Evolutionary conservation across 1,140 invertebrate genomes (phyloP), one percentile per base, ranked within the genome.

Genomic region (Lasioglossum albipes): DNA sequence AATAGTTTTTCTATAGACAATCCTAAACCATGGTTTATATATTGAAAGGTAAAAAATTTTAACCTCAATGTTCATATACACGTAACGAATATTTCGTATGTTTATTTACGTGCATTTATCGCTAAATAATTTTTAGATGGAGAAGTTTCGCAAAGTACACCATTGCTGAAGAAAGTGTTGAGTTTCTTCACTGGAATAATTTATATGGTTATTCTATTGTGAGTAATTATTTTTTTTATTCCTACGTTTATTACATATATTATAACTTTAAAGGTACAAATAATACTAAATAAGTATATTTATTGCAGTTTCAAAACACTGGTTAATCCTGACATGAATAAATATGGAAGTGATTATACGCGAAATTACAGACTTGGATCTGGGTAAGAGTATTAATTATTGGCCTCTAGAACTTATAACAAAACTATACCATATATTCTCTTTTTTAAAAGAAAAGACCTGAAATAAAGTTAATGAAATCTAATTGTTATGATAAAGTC

Each of bases 161-260:
- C 89, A 7, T 86, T 84, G 79, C 62, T 89, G 10, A 85, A 74
- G 16, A 80, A 73, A 70, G 13, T 90, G n/a, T 79, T 83, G 5
- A 70, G 82, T 36, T 69, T 90, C 16, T 86, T 90, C 18, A 61
- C 69, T 18, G 79, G 80, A 42, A 72, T 89, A 61, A 79, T 90
- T 57, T 82, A 81, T 54, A 86, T 85, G 78, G n/a, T 89, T 12
- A 66, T 84, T 18, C 86, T 90, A 85, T 90, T 90, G 89, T 90
- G 79, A 90, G 89, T 86, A 45, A 67, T 27, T 52, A 7, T 66
- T 22, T 64, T 41, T 54, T 64, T 41, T 54, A 20, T 18, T 65
- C 54, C 79, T 22, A 66, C 4, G 12, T 61, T 69, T 31, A 52
- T 70, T 68, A 12, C 12, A 70, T 54, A 2, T 49, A 12, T 49